Base-by-base conservation (phyloP, 1,140 invertebrate species). In the Brachionus paranguensis region DNA sequence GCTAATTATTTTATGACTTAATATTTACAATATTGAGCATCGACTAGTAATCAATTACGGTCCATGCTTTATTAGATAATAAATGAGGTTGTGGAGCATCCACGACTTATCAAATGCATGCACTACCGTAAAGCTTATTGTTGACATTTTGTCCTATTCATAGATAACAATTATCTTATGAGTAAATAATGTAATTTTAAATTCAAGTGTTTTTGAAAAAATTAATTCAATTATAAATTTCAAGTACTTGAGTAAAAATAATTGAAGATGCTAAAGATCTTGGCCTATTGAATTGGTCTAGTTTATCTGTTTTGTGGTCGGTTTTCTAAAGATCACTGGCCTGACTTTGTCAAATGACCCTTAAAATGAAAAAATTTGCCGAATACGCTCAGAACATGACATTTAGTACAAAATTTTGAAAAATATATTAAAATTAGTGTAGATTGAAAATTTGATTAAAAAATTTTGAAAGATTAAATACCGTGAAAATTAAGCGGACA, bases 191-290 rank as follows among this genome's bases (percentile, higher is more conserved):
- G 29, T 72, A 72, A 72, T n/a, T 72, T 33, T 12, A 6, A 70
- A 70, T 70, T 72, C 68, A 72, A 72, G 68, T 72, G 68, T 41
- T 45, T 72, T 72, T 72, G 65, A 68, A 68, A 33, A 68, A 41
- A 41, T 72, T 41, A 41, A 41, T 72, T 72, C 7, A 43, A 72
- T 72, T 43, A 72, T 41, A 72, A 72, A 72, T 72, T 43, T 43
- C 68, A 72, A 72, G 29, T 72, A 33, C 33, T 41, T 41, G 65
- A 14, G 20, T 37, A 68, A 6, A 33, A 41, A 70, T 14, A 11
- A 12, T 43, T 72, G 29, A 41, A 20, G 7, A 41, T 41, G 37
- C 5, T 29, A 12, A 68, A 68, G 14, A 68, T 14, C 14, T 41
- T 60, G 20, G 20, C n/a, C 17, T 53, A 53, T 20, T 60, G 53